These are phyloP conservation scores for Toxotes lorentzi DNA, from an alignment of 2,797 vertebrate species.

Conservation along the genomic window DNA sequence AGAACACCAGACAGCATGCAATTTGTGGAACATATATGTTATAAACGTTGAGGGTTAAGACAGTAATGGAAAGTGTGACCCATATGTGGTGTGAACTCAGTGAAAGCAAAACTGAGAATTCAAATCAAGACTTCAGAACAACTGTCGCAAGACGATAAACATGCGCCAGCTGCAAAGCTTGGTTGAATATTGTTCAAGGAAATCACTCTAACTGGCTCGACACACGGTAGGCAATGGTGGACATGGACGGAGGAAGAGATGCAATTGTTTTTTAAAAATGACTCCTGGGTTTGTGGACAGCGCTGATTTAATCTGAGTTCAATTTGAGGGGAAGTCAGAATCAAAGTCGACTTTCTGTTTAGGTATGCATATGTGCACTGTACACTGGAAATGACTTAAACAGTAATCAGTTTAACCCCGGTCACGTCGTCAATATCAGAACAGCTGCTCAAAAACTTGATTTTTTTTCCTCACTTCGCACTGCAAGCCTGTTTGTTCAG, in stretches of 20 bases:
- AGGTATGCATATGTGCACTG: background rate
- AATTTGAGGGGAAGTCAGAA: background rate
- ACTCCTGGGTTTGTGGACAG: background rate
- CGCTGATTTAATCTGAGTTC: background rate
- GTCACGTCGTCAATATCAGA: background rate
- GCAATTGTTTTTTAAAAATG: too few species aligned
- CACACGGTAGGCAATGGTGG: constrained; percentile 34
- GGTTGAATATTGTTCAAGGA: background rate
- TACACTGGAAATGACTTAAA: background rate
- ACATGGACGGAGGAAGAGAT: too few species aligned
- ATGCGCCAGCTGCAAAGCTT: constrained; percentile 6
- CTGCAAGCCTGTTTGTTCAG: too few species aligned
- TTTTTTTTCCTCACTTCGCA: background rate
- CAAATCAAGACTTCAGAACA: background rate
- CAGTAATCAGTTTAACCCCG: background rate
- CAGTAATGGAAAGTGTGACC: background rate
- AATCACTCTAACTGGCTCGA: constrained; percentile 8
- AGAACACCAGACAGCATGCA: constrained; percentile 66
- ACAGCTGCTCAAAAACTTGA: background rate
- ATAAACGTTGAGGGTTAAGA: background rate
- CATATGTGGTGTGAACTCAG: background rate
- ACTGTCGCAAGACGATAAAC: background rate
- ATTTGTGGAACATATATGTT: constrained; percentile 7
- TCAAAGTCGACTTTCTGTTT: background rate
- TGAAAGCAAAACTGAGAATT: constrained; percentile 19